Evolutionary conservation across 2,888 invertebrate genomes (phyloP), one percentile per base, ranked within the genome.

Genomic region (Oxycera nigricornis): DNA sequence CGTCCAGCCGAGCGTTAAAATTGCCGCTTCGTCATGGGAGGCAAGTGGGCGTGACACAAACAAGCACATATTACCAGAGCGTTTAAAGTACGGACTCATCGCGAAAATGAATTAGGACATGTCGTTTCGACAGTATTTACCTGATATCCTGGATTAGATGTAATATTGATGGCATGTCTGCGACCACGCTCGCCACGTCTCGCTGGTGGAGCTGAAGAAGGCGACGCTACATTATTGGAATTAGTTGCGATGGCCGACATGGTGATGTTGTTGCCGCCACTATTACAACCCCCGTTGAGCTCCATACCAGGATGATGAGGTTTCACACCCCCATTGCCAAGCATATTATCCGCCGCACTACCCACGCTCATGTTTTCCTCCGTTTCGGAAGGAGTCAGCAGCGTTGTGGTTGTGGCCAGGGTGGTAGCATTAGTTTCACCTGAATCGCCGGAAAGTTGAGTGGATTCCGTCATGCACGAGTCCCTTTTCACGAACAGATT

Each of bases 101-200:
- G 46, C 17, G 46, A 65, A 39, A 17, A 39, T 74, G 31, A 74
- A 59, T 68, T 39, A 35, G n/a, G 11, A 26, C 39, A 20, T 57
- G 57, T 31, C 35, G n/a, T 22, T 41, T n/a, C 20, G 31, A 67
- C 17, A 35, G 52, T 52, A 28, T 11, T 77, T 77, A 82, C 83
- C 79, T 85, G 84, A 76, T 86, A 86, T 65, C 84, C 83, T 2
- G 86, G 86, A 81, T 86, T 86, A n/a, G 85, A 84, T 35, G 85
- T 86, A 65, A 86, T 86, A 75, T 86, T 85, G 73, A 86, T 85
- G 39, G 85, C 86, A 78, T 85, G 84, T 0, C 85, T 80, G 0
- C 85, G 81, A 55, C 75, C 73, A 52, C 74, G 73, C 2, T 50
- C 72, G 9, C 26, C 41, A 52, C 55, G 35, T 46, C 65, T 35